Evolutionary conservation across 2,888 invertebrate genomes (phyloP), one percentile per base, ranked within the genome.

Genomic region (Strigamia transsilvanica): DNA sequence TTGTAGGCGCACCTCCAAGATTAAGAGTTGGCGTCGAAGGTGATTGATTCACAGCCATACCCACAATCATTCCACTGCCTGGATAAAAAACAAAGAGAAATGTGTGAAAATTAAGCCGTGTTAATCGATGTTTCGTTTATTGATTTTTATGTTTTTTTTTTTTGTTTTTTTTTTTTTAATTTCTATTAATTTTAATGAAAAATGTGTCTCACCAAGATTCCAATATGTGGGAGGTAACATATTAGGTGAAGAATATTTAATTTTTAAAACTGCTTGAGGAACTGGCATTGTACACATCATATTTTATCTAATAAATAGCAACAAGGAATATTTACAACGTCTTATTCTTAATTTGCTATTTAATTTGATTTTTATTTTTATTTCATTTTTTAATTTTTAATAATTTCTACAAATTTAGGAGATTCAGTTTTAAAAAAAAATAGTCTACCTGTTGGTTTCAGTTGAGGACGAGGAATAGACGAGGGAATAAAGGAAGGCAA

Each of bases 41-140:
- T 79, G 82, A 38, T 81, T 82, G 83, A 66, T 79, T 80, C 81
- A 83, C 82, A 51, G 83, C 80, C 79, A 82, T 80, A 73, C 83
- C 83, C 51, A 82, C 79, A 18, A 81, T 61, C 81, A 81, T 66
- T 66, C 81, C 81, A 38, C 73, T 81, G 61, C 81, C 81, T 81
- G 15, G 10, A 38, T 38, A n/a, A 7, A 2, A 10, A 38, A 38
- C 2, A 6, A 9, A 38, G 6, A 10, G 12, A 79, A n/a, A 38
- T 3, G 38, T 15, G 38, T 32, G 10, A 32, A 13, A 77, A 77
- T 21, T 6, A 18, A 21, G 18, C 23, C 0, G 23, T 5, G 0
- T 0, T 4, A 15, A 77, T 21, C 23, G 7, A 77, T 51, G 6
- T 51, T 18, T 51, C 13, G 2, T 10, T 18, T 51, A 51, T 51